These are phyloP conservation scores for Sympetrum striolatum DNA, from an alignment of 2,888 invertebrate species.

Conservation along the genomic window DNA sequence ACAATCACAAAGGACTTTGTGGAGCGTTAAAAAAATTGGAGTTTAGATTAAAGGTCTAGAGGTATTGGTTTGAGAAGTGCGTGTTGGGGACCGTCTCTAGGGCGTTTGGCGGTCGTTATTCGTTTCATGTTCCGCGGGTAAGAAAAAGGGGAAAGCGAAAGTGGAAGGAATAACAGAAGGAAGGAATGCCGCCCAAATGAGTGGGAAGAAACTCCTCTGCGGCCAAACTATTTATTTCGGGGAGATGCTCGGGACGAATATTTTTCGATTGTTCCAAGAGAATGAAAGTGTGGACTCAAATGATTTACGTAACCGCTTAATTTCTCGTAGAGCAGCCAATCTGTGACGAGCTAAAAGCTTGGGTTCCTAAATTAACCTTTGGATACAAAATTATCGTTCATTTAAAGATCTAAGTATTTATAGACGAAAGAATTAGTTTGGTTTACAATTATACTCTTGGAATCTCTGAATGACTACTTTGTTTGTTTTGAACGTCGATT, in stretches of 20 bases:
- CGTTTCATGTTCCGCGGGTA: not conserved
- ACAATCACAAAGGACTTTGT: no score
- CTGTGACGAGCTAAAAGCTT: not conserved
- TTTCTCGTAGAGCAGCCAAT: not conserved
- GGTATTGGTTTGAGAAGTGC: no score
- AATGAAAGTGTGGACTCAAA: not conserved
- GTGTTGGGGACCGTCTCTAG: not conserved
- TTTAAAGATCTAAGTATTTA: no score
- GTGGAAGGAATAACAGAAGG: not conserved
- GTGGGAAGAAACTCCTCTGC: not conserved
- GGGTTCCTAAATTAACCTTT: no score
- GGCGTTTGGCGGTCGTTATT: not conserved
- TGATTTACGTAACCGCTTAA: not conserved
- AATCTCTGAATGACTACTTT: no score
- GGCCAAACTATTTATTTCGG: not conserved
- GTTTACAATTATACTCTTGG: no score
- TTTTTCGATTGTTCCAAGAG: not conserved
- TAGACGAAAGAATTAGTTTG: no score
- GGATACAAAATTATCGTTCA: no score
- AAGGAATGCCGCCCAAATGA: not conserved
- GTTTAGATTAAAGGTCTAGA: no score
- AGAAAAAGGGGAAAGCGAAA: not conserved
- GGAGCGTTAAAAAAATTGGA: no score
- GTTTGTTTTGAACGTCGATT: no score
- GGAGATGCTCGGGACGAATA: slow-evolving; percentile 49